These are phyloP conservation scores for Esox niger DNA, from an alignment of 2,113 vertebrate genomes.

Conservation along the genomic window DNA sequence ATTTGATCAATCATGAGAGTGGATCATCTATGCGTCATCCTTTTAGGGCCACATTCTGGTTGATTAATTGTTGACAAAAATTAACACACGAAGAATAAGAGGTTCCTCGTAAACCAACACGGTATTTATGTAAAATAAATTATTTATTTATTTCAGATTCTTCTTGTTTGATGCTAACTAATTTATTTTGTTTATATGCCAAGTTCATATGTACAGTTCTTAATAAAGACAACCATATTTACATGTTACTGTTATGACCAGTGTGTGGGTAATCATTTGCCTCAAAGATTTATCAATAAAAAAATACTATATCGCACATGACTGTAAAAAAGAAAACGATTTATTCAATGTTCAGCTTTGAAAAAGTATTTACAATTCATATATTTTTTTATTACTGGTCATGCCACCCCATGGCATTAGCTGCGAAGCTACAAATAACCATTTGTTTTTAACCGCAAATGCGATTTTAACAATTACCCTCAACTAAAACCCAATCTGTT, in stretches of 20 bases:
- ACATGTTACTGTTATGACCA: neutral
- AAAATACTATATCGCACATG: neutral
- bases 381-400: neutral
- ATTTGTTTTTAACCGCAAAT: neutral
- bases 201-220: constrained; percentile 31
- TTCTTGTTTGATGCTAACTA: constrained; percentile 48
- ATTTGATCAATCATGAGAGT: neutral
- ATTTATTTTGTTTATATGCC: constrained; percentile 58
- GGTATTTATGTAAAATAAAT: constrained; percentile 73
- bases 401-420: neutral
- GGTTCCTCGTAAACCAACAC: neutral
- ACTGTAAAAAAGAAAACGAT: neutral
- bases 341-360: constrained; percentile 30
- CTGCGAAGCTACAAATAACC: neutral
- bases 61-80: constrained; percentile 28
- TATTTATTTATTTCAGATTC: constrained; percentile 77
- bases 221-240: constrained; percentile 43
- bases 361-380: neutral
- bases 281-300: neutral
- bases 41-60: neutral
- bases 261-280: neutral
- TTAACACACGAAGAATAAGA: neutral
- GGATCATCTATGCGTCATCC: constrained; percentile 18
- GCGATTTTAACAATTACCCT: neutral
- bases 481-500: neutral